Evolutionary conservation across 2,113 vertebrate species (phyloP).

Genomic region (Psammodynastes pulverulentus): DNA sequence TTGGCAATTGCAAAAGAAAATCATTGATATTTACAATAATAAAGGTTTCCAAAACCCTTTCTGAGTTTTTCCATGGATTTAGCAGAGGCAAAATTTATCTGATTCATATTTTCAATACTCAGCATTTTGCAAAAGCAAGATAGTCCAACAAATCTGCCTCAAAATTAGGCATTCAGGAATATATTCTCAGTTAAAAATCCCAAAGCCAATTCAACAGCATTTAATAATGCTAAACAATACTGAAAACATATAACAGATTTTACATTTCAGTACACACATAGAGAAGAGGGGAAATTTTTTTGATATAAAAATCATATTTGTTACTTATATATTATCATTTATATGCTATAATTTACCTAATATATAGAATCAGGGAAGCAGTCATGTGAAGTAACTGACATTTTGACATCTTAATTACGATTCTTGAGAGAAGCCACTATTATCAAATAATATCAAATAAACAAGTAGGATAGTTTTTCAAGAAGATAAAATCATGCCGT

Average conservation of each 20-base stretch:
- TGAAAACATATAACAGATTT: neutral
- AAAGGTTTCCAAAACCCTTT: neutral
- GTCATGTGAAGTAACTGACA: neutral
- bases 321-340: neutral
- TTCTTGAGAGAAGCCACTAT: neutral
- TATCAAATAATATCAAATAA: neutral
- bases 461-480: neutral
- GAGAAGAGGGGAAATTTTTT: neutral
- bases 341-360: neutral
- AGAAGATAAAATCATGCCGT: neutral
- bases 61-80: neutral
- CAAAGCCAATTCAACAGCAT: neutral
- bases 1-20: constrained; percentile 11
- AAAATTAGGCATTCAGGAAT: neutral
- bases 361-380: neutral
- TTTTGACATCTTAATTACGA: neutral
- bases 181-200: neutral
- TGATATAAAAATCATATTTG: neutral
- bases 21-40: neutral
- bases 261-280: neutral
- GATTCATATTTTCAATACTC: neutral
- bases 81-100: neutral
- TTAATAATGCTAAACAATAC: neutral
- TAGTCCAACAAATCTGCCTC: neutral
- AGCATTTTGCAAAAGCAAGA: neutral